Evolutionary conservation across 1,140 invertebrate species (phyloP).

Genomic region (Cherax quadricarinatus): DNA sequence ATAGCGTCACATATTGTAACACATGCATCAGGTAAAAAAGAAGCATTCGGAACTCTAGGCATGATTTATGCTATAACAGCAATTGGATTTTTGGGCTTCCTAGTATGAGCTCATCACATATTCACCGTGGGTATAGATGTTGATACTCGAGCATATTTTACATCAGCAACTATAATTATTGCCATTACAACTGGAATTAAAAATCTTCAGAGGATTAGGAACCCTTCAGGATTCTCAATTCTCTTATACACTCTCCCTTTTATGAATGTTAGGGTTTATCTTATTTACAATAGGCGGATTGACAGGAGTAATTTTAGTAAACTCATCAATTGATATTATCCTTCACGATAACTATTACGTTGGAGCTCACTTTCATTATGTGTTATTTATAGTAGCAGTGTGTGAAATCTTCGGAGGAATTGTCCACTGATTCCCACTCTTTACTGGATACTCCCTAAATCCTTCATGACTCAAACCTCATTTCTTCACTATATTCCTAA

Average conservation of each 20-base stretch:
- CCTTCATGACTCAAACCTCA: conserved; percentile 23
- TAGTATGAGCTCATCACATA: conserved; percentile 82
- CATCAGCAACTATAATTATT: conserved; percentile 85
- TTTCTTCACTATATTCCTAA: conserved; percentile 38
- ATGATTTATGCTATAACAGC: no score
- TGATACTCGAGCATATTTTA: conserved; percentile 85
- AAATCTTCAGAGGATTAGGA: conserved; percentile 80
- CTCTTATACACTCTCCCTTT: conserved; percentile 78
- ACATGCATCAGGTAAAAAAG: conserved; percentile 81
- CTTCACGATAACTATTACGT: conserved; percentile 87
- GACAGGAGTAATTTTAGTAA: conserved; percentile 81
- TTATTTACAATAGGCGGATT: conserved; percentile 80
- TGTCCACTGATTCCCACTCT: conserved; percentile 75
- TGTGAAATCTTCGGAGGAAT: conserved; percentile 77
- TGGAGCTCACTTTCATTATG: conserved; percentile 85
- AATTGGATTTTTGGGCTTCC: no score
- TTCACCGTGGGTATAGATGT: conserved; percentile 86
- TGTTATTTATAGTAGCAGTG: conserved; percentile 76
- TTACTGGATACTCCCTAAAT: conserved; percentile 59
- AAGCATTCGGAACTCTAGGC: no score
- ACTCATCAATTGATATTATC: conserved; percentile 84
- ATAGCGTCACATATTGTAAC: background rate
- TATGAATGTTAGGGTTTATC: conserved; percentile 84
- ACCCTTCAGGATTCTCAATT: conserved; percentile 78
- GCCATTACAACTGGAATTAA: conserved; percentile 81